These are phyloP conservation scores for Gobio occitaniae DNA, from an alignment of 2,797 vertebrate species.

Conservation along the genomic window DNA sequence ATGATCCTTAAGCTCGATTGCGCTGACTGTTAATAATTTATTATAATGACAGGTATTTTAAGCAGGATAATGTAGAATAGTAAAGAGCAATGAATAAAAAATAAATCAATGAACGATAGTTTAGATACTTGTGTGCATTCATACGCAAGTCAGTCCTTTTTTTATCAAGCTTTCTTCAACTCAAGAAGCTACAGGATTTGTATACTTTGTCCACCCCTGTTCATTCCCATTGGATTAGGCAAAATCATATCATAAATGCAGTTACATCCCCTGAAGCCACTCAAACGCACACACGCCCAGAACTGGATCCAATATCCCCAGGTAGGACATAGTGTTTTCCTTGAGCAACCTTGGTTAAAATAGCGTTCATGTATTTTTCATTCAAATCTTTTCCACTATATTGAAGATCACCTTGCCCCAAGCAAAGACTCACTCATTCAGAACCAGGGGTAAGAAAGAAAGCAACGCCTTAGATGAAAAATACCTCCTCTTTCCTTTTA, in stretches of 20 bases:
- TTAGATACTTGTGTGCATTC: not conserved
- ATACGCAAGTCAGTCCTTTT: not conserved
- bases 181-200: not conserved
- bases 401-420: slow-evolving; percentile 46
- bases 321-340: slow-evolving; percentile 27
- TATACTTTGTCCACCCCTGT: not conserved
- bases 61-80: slow-evolving; percentile 1
- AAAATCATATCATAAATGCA: slow-evolving; percentile 5
- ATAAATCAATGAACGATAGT: not conserved
- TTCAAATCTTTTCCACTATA: slow-evolving; percentile 32
- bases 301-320: slow-evolving; percentile 24
- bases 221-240: not conserved
- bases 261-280: not conserved
- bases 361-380: slow-evolving; percentile 43
- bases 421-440: slow-evolving; percentile 36
- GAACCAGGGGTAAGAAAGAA: slow-evolving; percentile 23
- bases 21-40: not conserved
- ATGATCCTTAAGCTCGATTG: not conserved
- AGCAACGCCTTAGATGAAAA: slow-evolving; percentile 11
- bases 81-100: not conserved
- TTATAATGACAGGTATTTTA: not conserved
- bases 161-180: not conserved
- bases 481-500: not conserved
- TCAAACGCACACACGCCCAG: not conserved
- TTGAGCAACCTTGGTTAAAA: slow-evolving; percentile 45